Evolutionary conservation across 2,797 vertebrate species (phyloP).

Genomic region (Paramormyrops hopkinsi): DNA sequence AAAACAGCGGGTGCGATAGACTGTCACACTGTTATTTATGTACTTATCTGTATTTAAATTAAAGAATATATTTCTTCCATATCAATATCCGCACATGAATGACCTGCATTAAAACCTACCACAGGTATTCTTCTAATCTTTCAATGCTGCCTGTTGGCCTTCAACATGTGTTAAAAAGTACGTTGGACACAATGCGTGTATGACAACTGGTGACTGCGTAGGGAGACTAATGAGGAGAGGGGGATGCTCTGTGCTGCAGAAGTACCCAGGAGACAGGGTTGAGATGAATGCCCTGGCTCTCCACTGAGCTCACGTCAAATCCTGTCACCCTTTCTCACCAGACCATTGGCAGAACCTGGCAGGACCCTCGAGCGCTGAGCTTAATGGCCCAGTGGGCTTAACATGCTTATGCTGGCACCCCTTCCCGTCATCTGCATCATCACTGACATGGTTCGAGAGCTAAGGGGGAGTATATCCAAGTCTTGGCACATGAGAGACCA

Average conservation of each 20-base stretch:
- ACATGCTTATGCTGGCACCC: neutral
- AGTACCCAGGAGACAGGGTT: neutral
- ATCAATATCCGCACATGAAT: neutral
- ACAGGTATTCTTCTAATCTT: slow-evolving; percentile 4
- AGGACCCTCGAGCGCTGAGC: neutral
- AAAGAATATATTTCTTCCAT: neutral
- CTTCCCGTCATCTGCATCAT: neutral
- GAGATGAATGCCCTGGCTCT: neutral
- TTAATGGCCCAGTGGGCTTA: neutral
- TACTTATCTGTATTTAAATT: neutral
- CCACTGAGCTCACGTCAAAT: neutral
- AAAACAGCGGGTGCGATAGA: neutral
- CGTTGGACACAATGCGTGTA: neutral
- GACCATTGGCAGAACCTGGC: neutral
- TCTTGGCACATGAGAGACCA: slow-evolving; percentile 15
- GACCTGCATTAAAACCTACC: neutral
- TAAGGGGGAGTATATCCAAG: neutral
- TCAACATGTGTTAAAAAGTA: neutral
- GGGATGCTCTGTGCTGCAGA: neutral
- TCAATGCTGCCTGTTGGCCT: neutral
- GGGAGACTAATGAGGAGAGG: slow-evolving; percentile 1
- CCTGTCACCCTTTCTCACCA: neutral
- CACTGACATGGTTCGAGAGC: neutral
- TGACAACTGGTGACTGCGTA: neutral
- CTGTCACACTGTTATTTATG: neutral